Percentiles rank a stretch among this genome's conserved stretches.
Conservation (phyloP, 2,797 vertebrate genomes). For the Pangasius djambal region DNA sequence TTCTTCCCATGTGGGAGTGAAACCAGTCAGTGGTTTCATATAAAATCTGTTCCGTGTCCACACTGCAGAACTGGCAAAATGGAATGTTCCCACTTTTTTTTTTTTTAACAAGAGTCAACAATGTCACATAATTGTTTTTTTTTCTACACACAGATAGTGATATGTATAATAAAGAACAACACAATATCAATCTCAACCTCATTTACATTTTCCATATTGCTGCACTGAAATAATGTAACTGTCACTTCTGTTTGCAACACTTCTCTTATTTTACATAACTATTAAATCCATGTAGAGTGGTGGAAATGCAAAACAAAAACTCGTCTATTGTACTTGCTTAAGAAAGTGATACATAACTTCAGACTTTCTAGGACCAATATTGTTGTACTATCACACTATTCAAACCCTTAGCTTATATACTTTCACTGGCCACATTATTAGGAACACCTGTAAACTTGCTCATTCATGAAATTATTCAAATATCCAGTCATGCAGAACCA, state of each 20-base stretch:
- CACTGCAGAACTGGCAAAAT: no score
- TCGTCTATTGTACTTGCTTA: not conserved
- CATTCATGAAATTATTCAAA: not conserved
- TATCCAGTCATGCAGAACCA: not conserved
- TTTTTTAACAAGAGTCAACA: not conserved
- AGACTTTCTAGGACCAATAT: not conserved
- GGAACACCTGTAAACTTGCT: not conserved
- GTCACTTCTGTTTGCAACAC: not conserved
- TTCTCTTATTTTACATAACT: not conserved
- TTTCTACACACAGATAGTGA: not conserved
- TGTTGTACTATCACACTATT: not conserved
- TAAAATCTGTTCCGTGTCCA: not conserved
- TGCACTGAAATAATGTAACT: not conserved
- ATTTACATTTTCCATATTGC: not conserved
- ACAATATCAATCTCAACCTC: not conserved
- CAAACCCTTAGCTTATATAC: not conserved
- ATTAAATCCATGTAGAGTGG: no score
- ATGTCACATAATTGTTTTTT: not conserved
- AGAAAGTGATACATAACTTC: not conserved
- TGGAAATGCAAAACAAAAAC: not conserved
- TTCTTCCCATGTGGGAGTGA: not conserved
- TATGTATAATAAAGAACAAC: not conserved
- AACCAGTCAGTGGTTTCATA: not conserved
- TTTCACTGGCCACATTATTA: not conserved
- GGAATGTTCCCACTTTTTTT: not conserved